Conservation (phyloP, 2,797 vertebrate species). For the Halcyon chelicuti region DNA sequence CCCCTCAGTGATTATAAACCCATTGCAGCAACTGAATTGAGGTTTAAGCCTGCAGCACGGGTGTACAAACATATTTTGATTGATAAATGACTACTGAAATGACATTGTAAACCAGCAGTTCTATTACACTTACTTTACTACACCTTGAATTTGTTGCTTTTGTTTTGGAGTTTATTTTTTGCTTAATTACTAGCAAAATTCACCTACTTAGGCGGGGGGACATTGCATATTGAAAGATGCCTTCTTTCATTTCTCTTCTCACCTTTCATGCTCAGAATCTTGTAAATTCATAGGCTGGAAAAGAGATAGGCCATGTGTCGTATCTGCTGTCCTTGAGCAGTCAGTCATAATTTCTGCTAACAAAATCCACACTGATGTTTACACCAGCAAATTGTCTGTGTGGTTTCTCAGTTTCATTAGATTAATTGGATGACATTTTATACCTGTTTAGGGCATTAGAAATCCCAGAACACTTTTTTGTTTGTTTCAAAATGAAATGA, state of each 20-base stretch:
- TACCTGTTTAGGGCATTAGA: background rate
- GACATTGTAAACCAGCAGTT: background rate
- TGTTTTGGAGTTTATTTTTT: background rate
- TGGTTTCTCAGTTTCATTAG: background rate
- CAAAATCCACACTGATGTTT: slow-evolving; percentile 23
- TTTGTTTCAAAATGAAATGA: background rate
- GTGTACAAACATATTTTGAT: background rate
- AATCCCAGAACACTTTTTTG: background rate
- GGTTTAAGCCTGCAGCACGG: background rate
- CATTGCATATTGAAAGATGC: background rate
- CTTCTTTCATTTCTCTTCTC: slow-evolving; percentile 24
- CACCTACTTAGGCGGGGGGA: background rate
- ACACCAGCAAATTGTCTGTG: background rate
- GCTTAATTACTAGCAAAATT: background rate
- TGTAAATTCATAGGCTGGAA: background rate
- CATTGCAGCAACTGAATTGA: background rate
- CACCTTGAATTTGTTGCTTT: background rate
- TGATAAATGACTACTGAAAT: background rate
- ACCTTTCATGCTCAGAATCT: background rate
- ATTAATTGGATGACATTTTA: slow-evolving; percentile 27
- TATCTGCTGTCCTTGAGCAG: slow-evolving; percentile 25
- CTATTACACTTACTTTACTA: background rate
- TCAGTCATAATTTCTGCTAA: slow-evolving; percentile 14
- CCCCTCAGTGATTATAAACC: background rate
- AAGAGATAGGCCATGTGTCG: background rate